Conservation (phyloP, 2,797 vertebrate species). For the Otolemur crassicaudatus region DNA sequence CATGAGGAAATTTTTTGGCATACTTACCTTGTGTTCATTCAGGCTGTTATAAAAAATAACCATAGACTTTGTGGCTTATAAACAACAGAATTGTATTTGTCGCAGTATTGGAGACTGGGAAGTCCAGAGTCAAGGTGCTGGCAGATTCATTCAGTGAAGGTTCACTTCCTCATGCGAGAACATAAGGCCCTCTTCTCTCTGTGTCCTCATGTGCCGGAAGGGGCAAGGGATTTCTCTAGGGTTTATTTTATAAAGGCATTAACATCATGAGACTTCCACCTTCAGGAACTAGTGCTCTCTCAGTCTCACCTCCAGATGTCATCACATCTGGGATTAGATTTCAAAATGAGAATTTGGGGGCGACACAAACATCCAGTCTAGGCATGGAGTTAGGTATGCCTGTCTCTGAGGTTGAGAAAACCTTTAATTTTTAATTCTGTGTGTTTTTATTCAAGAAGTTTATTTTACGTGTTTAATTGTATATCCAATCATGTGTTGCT, state of each 20-base stretch:
- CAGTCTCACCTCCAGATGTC: no score
- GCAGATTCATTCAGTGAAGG: no score
- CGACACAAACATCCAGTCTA: neutral
- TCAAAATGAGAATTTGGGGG: neutral
- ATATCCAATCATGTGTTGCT: no score
- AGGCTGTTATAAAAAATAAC: neutral
- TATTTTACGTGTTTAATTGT: neutral
- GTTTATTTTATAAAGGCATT: neutral
- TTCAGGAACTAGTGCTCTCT: neutral
- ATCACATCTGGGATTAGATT: neutral
- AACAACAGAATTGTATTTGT: neutral
- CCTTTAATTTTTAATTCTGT: neutral
- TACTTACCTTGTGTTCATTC: neutral
- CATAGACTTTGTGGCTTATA: neutral
- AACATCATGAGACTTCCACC: neutral
- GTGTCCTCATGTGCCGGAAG: neutral
- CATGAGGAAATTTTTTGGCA: neutral
- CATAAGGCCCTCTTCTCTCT: neutral
- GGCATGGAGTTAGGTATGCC: neutral
- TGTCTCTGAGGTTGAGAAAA: neutral
- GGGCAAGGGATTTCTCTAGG: neutral
- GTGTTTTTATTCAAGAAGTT: neutral
- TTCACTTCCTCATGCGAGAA: neutral
- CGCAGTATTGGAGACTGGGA: neutral
- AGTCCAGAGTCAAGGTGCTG: accelerated